phyloP scores from a whole-genome alignment of 1,140 invertebrate genomes.

The Trachymyrmex cornetzi region DNA sequence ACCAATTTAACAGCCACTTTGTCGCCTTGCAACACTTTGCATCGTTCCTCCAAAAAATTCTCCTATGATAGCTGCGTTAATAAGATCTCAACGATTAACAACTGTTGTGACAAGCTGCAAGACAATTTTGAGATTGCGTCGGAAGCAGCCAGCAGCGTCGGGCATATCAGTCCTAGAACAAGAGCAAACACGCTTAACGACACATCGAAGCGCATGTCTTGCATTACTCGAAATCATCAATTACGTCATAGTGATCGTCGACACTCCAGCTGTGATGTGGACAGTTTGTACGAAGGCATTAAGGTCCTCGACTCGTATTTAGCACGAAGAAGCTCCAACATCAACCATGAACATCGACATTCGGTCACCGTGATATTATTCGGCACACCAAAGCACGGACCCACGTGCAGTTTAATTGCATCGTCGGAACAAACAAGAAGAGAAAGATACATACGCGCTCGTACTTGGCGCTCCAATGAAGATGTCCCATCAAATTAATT shows the following conservation, averaged over 20 bases:
- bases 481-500: slow-evolving; percentile 72
- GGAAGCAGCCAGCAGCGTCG: slow-evolving; percentile 75
- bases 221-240: not conserved
- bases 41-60: slow-evolving; percentile 69
- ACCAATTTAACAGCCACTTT: slow-evolving; percentile 60
- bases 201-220: slow-evolving; percentile 35
- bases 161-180: slow-evolving; percentile 54
- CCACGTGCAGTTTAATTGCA: slow-evolving; percentile 29
- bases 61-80: slow-evolving; percentile 78
- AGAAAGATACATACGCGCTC: slow-evolving; percentile 18
- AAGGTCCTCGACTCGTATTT: slow-evolving; percentile 81
- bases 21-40: slow-evolving; percentile 66
- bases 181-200: slow-evolving; percentile 58
- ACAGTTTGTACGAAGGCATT: slow-evolving; percentile 81
- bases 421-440: slow-evolving; percentile 35
- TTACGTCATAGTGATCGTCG: not conserved
- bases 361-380: slow-evolving; percentile 78
- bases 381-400: slow-evolving; percentile 73
- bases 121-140: slow-evolving; percentile 76
- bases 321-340: slow-evolving; percentile 24
- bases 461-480: slow-evolving; percentile 76
- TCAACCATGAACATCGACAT: not conserved
- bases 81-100: slow-evolving; percentile 73
- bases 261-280: slow-evolving; percentile 76
- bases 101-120: slow-evolving; percentile 78